Evolutionary conservation across 2,888 invertebrate species (phyloP).

Genomic region (Trypoxylon attenuatum): DNA sequence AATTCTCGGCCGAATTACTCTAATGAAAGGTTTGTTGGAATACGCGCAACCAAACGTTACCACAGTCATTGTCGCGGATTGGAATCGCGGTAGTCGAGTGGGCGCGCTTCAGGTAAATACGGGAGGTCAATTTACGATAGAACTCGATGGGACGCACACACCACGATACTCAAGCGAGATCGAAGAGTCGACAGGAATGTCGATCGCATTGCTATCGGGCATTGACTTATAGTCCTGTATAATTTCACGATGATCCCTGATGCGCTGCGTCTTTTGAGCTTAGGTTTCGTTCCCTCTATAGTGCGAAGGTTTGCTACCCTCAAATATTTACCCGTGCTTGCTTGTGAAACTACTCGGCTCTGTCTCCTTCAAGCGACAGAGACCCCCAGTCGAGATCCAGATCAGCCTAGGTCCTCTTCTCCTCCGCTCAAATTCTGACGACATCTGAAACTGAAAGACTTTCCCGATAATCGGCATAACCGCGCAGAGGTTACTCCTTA

Average conservation of each 20-base stretch:
- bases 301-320: constrained; percentile 32
- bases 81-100: too few relatives aligned
- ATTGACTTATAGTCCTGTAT: background rate
- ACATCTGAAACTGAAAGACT: too few relatives aligned
- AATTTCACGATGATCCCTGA: constrained; percentile 14
- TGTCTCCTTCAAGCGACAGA: constrained; percentile 8
- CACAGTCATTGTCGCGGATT: too few relatives aligned
- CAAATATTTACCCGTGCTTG: constrained; percentile 40
- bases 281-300: constrained; percentile 29
- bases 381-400: background rate
- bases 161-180: background rate
- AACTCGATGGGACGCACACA: background rate
- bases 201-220: background rate
- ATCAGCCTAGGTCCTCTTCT: too few relatives aligned
- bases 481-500: background rate
- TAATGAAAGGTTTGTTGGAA: too few relatives aligned
- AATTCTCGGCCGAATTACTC: too few relatives aligned
- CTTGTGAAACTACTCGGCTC: constrained; percentile 26
- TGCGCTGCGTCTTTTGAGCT: constrained; percentile 43
- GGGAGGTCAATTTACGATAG: background rate
- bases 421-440: too few relatives aligned
- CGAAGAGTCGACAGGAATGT: background rate
- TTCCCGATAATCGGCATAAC: background rate
- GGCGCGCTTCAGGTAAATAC: background rate
- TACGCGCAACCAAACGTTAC: too few relatives aligned